A percentile compares a stretch with the other conserved stretches of the same genome.
Evolutionary conservation across 2,797 vertebrate genomes (phyloP).

Genomic region (Gymnodraco acuticeps): DNA sequence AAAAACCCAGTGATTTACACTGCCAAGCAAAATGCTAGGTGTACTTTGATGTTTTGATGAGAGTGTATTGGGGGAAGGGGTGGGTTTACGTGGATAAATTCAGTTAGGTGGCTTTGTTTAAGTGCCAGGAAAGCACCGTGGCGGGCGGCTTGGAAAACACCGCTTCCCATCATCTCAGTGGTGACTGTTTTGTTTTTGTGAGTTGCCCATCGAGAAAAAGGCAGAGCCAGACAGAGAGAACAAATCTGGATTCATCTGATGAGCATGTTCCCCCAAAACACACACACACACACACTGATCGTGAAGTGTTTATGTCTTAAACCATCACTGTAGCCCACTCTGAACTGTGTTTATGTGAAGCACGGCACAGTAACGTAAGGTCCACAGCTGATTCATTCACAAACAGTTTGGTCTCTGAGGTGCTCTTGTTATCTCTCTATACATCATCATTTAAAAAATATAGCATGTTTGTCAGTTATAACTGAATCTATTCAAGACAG

Average conservation of each 20-base stretch:
- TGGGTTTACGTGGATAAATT: constrained; percentile 33
- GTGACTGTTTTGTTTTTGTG: constrained; percentile 62
- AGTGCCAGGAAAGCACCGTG: constrained; percentile 51
- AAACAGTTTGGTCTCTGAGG: constrained; percentile 55
- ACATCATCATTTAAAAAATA: constrained; percentile 56
- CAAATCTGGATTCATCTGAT: constrained; percentile 66
- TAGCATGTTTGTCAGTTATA: constrained; percentile 58
- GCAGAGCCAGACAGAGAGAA: constrained; percentile 29
- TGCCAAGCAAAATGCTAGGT: constrained; percentile 64
- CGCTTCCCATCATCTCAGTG: constrained; percentile 56
- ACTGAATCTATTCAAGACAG: constrained; percentile 56
- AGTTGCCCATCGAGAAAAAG: constrained; percentile 56
- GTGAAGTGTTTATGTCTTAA: constrained; percentile 74
- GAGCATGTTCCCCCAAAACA: constrained; percentile 36
- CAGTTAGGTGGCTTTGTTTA: constrained; percentile 58
- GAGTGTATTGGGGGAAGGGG: constrained; percentile 2
- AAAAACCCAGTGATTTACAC: constrained; percentile 40
- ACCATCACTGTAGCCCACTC: constrained; percentile 51
- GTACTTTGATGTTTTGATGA: constrained; percentile 56
- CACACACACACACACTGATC: constrained; percentile 54
- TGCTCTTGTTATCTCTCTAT: constrained; percentile 47
- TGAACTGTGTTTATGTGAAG: constrained; percentile 70
- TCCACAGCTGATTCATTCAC: constrained; percentile 73
- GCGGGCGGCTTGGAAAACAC: constrained; percentile 52
- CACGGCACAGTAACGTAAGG: constrained; percentile 50